Evolutionary conservation across 92 coral and sea anemone genomes (phyloP).

Genomic region (Paragorgia papillata): DNA sequence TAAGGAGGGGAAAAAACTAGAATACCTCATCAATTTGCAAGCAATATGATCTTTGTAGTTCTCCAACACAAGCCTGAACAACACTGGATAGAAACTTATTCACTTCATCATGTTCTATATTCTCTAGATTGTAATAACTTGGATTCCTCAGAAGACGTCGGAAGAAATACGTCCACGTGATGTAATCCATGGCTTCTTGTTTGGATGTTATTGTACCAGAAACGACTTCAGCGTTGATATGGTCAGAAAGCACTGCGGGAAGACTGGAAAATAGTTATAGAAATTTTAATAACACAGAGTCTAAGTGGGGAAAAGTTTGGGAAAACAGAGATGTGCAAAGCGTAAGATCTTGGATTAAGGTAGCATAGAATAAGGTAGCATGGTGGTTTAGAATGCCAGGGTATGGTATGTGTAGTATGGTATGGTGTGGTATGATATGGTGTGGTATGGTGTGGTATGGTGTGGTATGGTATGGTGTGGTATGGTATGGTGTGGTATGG

Average conservation of each 20-base stretch:
- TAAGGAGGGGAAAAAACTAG: neutral
- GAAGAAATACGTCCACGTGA: conserved; percentile 99
- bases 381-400: neutral
- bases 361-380: neutral
- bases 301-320: too few relatives aligned
- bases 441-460: too few relatives aligned
- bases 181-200: conserved; percentile 99
- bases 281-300: too few relatives aligned
- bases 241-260: conserved; percentile 88
- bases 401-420: too few relatives aligned
- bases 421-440: too few relatives aligned
- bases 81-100: conserved; percentile 79
- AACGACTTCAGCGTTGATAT: conserved; percentile 94
- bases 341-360: too few relatives aligned
- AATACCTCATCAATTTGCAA: conserved; percentile 87
- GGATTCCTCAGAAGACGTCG: conserved; percentile 95
- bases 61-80: conserved; percentile 78
- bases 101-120: conserved; percentile 72
- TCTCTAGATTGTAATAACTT: conserved; percentile 87
- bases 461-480: too few relatives aligned
- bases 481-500: too few relatives aligned
- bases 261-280: conserved; percentile 54
- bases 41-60: conserved; percentile 74
- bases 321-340: too few relatives aligned
- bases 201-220: conserved; percentile 94